phyloP scores from a whole-genome alignment of 2,113 vertebrate genomes.

The Hemibagrus wyckioides region DNA sequence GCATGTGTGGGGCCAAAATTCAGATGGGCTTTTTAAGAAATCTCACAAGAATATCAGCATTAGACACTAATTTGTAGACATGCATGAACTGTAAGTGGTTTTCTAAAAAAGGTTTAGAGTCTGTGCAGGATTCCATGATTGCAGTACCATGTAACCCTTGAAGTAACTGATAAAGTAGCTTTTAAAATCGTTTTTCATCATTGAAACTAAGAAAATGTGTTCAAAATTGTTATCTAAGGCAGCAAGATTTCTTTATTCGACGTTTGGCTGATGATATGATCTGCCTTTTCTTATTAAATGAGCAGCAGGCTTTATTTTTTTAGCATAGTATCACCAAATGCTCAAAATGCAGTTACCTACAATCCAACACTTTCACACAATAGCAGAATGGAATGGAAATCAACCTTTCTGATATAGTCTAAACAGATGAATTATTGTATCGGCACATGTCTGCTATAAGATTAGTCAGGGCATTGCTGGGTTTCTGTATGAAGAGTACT shows the following conservation, averaged over 20 bases:
- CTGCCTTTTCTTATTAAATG: not conserved
- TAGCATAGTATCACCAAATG: not conserved
- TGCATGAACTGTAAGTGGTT: not conserved
- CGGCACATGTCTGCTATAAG: too few relatives aligned
- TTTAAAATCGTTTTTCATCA: not conserved
- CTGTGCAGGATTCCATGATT: not conserved
- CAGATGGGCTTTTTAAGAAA: constrained; percentile 26
- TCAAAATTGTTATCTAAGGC: not conserved
- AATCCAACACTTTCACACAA: not conserved
- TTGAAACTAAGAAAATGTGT: not conserved
- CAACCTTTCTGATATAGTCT: too few relatives aligned
- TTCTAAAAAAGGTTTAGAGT: not conserved
- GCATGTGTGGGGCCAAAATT: constrained; percentile 31
- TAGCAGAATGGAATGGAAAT: too few relatives aligned
- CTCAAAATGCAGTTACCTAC: not conserved
- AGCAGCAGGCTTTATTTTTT: not conserved
- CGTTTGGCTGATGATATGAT: not conserved
- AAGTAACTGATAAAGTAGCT: not conserved
- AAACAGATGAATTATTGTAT: too few relatives aligned
- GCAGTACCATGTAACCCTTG: not conserved
- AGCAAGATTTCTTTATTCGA: not conserved
- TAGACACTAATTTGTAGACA: not conserved
- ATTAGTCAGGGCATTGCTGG: too few relatives aligned
- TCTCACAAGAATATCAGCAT: constrained; percentile 6
- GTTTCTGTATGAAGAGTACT: too few relatives aligned